Percentiles rank a stretch among this genome's conserved stretches.
phyloP scores from a whole-genome alignment of 2,797 vertebrate genomes.

The Lepidocolaptes lacrymiger region DNA sequence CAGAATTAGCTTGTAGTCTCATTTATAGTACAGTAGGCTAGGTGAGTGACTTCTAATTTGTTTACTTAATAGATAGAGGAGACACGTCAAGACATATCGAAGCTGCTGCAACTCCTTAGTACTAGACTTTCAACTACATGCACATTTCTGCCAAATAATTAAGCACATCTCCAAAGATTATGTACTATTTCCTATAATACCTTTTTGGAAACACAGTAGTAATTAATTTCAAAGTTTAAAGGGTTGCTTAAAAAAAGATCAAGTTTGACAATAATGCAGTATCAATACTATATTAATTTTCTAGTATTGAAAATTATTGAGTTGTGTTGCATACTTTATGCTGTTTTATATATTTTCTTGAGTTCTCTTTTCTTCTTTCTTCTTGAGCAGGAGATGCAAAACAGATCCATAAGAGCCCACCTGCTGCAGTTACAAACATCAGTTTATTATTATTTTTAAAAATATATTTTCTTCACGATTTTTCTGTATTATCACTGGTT shows the following conservation, averaged over 20 bases:
- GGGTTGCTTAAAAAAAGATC: not conserved
- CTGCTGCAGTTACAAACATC: constrained; percentile 54
- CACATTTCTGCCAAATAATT: not conserved
- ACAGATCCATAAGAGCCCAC: constrained; percentile 17
- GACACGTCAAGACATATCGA: not conserved
- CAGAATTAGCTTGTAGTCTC: not conserved
- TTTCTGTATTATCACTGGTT: not conserved
- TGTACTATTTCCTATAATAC: not conserved
- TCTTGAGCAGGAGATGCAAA: constrained; percentile 65
- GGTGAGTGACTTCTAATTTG: not conserved
- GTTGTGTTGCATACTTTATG: not conserved
- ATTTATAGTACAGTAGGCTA: not conserved
- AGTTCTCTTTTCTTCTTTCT: constrained; percentile 64
- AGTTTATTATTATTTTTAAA: constrained; percentile 16
- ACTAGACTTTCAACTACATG: not conserved
- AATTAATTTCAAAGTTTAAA: not conserved
- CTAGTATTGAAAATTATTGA: not conserved
- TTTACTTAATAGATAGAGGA: not conserved
- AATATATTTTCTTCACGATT: constrained; percentile 32
- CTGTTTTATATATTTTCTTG: constrained; percentile 51
- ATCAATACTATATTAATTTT: not conserved
- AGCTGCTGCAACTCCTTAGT: not conserved
- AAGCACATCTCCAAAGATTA: not conserved
- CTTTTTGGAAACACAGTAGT: not conserved
- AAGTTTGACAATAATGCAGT: not conserved